A percentile compares a stretch with the other conserved stretches of the same genome.
phyloP scores from a whole-genome alignment of 2,888 invertebrate genomes.

The Mycalesis mineus region DNA sequence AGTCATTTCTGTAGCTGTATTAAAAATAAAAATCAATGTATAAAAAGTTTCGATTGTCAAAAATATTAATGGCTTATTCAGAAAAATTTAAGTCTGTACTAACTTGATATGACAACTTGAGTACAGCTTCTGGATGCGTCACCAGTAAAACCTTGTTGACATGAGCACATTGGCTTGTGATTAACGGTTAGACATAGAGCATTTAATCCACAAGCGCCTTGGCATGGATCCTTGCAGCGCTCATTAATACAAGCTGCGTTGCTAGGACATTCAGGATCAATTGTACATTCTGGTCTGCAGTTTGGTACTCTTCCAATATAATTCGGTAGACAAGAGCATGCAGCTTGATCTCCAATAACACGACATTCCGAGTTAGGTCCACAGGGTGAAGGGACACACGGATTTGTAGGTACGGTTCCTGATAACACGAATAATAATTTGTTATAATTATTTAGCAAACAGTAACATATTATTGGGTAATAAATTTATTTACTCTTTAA shows the following conservation, averaged over 20 bases:
- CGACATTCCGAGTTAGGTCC: conserved; percentile 90
- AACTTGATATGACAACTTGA: conserved; percentile 72
- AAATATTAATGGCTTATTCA: too few species aligned
- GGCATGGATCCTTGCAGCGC: conserved; percentile 90
- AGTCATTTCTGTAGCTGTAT: conserved; percentile 73
- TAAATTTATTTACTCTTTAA: background rate
- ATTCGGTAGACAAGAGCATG: conserved; percentile 88
- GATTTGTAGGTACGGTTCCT: conserved; percentile 71
- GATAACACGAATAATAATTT: background rate
- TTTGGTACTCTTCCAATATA: conserved; percentile 91
- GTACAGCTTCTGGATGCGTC: conserved; percentile 84
- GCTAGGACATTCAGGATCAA: conserved; percentile 88
- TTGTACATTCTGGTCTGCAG: conserved; percentile 90
- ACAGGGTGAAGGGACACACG: conserved; percentile 89
- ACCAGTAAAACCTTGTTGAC: conserved; percentile 89
- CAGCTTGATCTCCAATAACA: conserved; percentile 88
- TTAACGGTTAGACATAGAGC: conserved; percentile 91
- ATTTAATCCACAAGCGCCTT: conserved; percentile 86
- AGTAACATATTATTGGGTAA: too few species aligned
- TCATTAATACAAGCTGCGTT: conserved; percentile 89
- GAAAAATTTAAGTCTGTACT: background rate
- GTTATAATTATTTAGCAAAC: too few species aligned
- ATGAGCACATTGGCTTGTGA: conserved; percentile 88
- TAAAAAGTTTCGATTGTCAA: too few species aligned
- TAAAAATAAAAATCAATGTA: conserved; percentile 9